These are phyloP conservation scores for Leptoclinus maculatus DNA, from an alignment of 2,797 vertebrate genomes.

Conservation along the genomic window DNA sequence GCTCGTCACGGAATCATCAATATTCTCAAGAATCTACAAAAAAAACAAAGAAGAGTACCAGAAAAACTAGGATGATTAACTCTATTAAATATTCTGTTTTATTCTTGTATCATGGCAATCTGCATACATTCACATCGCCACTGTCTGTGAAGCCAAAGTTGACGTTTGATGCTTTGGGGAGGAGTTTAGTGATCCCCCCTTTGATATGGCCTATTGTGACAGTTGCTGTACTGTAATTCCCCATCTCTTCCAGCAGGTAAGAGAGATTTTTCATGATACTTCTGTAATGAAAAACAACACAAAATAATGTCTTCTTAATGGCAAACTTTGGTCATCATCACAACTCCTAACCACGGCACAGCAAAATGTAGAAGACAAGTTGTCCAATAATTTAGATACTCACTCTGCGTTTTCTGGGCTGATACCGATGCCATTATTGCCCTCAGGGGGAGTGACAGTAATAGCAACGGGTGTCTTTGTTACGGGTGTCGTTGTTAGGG, in stretches of 20 bases:
- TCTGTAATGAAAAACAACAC: constrained; percentile 36
- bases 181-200: constrained; percentile 49
- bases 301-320: background rate
- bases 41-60: background rate
- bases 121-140: constrained; percentile 18
- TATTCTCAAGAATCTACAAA: background rate
- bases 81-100: background rate
- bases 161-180: background rate
- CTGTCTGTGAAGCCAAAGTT: background rate
- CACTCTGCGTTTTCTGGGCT: constrained; percentile 16
- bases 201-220: constrained; percentile 20
- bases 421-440: fast-evolving
- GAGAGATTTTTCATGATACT: constrained; percentile 5
- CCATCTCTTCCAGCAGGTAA: fast-evolving
- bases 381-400: background rate
- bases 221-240: background rate
- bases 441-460: fast-evolving
- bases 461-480: fast-evolving
- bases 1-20: fast-evolving
- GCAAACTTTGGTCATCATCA: background rate
- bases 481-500: background rate
- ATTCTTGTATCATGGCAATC: background rate
- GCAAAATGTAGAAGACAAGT: background rate
- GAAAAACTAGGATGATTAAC: background rate
- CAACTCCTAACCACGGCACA: background rate